Conservation (phyloP, 2,797 vertebrate species). For the Gymnothorax reevesii region DNA sequence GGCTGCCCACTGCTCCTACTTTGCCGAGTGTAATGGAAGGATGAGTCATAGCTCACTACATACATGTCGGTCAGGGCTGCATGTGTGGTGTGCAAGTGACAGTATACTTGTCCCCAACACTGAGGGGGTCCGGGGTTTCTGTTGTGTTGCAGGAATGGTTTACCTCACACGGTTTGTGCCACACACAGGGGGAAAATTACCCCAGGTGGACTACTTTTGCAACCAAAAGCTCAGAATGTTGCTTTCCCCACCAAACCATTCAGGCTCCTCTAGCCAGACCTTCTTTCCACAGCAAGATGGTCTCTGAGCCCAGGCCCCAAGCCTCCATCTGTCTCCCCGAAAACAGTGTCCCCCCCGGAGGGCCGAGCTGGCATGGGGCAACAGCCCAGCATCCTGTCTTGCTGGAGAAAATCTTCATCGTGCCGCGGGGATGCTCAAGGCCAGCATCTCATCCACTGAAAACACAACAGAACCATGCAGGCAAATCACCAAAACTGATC, state of each 20-base stretch:
- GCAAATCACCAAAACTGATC: background rate
- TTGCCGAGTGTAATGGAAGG: too few relatives aligned
- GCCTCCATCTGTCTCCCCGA: slow-evolving; percentile 31
- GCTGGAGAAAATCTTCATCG: slow-evolving; percentile 18
- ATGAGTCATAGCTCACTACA: too few relatives aligned
- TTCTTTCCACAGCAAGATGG: background rate
- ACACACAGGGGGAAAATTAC: background rate
- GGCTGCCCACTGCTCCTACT: too few relatives aligned
- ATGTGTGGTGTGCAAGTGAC: too few relatives aligned
- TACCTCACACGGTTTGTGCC: too few relatives aligned
- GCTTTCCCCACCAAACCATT: background rate
- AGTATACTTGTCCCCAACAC: too few relatives aligned
- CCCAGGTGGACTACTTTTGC: background rate
- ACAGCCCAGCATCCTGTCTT: background rate
- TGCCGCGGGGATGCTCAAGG: background rate
- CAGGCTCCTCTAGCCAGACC: background rate
- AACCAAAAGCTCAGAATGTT: background rate
- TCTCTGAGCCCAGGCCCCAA: background rate
- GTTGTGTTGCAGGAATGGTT: too few relatives aligned
- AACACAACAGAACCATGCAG: background rate
- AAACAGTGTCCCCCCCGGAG: slow-evolving; percentile 10
- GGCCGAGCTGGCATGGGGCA: background rate
- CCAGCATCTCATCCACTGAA: background rate
- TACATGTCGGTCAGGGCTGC: too few relatives aligned
- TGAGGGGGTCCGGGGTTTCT: too few relatives aligned